phyloP scores from a whole-genome alignment of 2,113 vertebrate genomes.

The Pandion haliaetus region DNA sequence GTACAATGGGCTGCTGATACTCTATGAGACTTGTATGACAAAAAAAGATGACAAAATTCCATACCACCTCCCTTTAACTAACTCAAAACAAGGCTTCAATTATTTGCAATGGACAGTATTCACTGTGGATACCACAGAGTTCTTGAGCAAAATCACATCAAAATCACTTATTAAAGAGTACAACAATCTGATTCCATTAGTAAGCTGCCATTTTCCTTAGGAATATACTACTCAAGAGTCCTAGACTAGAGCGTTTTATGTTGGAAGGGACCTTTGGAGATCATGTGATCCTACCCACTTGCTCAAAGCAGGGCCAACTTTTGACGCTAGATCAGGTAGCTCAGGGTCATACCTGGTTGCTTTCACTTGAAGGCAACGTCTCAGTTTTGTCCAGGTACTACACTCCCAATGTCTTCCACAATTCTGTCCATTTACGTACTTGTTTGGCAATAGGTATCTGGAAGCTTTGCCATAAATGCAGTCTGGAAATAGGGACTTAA shows the following conservation, averaged over 20 bases:
- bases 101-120: not conserved
- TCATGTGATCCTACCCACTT: not conserved
- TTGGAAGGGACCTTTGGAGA: not conserved
- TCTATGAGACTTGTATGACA: not conserved
- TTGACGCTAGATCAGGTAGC: not conserved
- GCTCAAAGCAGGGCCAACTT: not conserved
- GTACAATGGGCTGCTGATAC: not conserved
- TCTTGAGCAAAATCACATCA: not conserved
- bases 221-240: not conserved
- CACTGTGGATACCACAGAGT: not conserved
- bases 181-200: not conserved
- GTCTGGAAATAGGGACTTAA: not conserved
- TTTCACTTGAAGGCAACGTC: not conserved
- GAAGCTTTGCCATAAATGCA: not conserved
- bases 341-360: not conserved
- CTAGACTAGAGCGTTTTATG: not conserved
- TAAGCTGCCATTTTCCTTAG: not conserved
- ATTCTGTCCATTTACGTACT: not conserved
- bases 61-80: not conserved
- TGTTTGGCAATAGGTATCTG: not conserved
- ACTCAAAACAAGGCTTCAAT: not conserved
- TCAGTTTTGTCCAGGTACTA: not conserved
- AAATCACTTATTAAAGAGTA: not conserved
- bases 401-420: not conserved
- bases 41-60: not conserved